phyloP scores from a whole-genome alignment of 2,888 invertebrate genomes.

The Pteria penguin region DNA sequence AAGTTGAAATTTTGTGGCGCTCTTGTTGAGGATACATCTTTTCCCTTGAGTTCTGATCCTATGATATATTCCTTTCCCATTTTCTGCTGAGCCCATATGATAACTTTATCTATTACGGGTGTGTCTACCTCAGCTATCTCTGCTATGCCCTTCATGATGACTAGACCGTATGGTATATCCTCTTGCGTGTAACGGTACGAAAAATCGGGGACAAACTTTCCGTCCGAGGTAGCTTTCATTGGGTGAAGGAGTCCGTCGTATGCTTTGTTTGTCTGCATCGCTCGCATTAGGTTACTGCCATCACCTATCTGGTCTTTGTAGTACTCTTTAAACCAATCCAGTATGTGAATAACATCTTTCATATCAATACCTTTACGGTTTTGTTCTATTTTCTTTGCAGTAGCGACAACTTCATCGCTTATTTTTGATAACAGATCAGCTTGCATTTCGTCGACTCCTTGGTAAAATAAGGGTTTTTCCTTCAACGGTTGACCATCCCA shows the following conservation, averaged over 20 bases:
- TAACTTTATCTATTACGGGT: conserved; percentile 63
- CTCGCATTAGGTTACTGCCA: conserved; percentile 47
- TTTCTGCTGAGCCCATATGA: conserved; percentile 65
- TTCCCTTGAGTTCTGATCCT: conserved; percentile 57
- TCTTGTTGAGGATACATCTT: conserved; percentile 59
- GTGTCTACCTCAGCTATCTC: conserved; percentile 62
- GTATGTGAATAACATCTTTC: conserved; percentile 60
- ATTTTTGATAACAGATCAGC: conserved; percentile 59
- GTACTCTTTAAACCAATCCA: conserved; percentile 63
- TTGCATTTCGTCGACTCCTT: conserved; percentile 63
- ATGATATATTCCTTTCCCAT: conserved; percentile 66
- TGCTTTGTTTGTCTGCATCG: conserved; percentile 63
- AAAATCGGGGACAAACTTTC: conserved; percentile 64
- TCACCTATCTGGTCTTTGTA: conserved; percentile 61
- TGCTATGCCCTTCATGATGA: conserved; percentile 67
- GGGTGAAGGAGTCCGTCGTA: conserved; percentile 66
- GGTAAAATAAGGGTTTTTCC: conserved; percentile 67
- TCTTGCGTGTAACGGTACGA: conserved; percentile 65
- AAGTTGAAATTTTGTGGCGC: conserved; percentile 67
- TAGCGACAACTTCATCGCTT: conserved; percentile 64
- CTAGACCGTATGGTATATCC: conserved; percentile 67
- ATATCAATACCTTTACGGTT: conserved; percentile 55
- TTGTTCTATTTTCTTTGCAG: conserved; percentile 58
- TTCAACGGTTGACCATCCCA: conserved; percentile 65
- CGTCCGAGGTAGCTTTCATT: conserved; percentile 56